These are phyloP conservation scores for Puntigrus tetrazona DNA, from an alignment of 2,113 vertebrate species.

Conservation along the genomic window DNA sequence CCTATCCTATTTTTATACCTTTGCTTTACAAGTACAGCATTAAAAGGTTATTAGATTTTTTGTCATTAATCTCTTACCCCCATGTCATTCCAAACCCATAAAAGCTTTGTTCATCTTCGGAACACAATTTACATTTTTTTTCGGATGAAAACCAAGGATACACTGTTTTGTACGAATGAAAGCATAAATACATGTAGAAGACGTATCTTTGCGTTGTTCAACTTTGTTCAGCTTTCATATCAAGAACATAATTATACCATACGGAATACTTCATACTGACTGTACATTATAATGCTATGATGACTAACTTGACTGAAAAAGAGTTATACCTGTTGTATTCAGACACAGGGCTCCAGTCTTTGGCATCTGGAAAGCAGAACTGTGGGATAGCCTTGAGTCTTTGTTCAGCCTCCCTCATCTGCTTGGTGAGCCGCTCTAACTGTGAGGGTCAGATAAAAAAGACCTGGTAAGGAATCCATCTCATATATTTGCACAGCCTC, in stretches of 20 bases:
- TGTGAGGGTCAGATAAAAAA: slow-evolving; percentile 61
- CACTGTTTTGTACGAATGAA: too few relatives aligned
- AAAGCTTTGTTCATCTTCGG: too few relatives aligned
- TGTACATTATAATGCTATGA: not conserved
- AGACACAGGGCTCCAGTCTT: slow-evolving; percentile 94
- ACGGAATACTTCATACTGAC: not conserved
- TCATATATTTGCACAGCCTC: slow-evolving; percentile 38
- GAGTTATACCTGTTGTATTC: slow-evolving; percentile 87
- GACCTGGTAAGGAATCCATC: not conserved
- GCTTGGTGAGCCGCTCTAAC: slow-evolving; percentile 96
- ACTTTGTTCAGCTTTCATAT: not conserved
- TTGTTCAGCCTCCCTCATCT: slow-evolving; percentile 95
- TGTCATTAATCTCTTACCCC: too few relatives aligned
- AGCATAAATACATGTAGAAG: too few relatives aligned
- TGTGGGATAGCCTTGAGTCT: slow-evolving; percentile 97
- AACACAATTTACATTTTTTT: too few relatives aligned
- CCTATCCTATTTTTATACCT: not conserved
- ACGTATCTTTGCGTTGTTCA: too few relatives aligned
- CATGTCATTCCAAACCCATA: too few relatives aligned
- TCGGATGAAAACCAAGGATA: too few relatives aligned
- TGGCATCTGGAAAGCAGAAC: slow-evolving; percentile 99
- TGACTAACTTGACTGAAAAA: not conserved
- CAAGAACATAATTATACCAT: not conserved
- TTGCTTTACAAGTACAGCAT: not conserved
- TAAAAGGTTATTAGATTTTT: too few relatives aligned